Conservation (phyloP, 2,888 invertebrate species). For the Omphaloscelis lunosa region DNA sequence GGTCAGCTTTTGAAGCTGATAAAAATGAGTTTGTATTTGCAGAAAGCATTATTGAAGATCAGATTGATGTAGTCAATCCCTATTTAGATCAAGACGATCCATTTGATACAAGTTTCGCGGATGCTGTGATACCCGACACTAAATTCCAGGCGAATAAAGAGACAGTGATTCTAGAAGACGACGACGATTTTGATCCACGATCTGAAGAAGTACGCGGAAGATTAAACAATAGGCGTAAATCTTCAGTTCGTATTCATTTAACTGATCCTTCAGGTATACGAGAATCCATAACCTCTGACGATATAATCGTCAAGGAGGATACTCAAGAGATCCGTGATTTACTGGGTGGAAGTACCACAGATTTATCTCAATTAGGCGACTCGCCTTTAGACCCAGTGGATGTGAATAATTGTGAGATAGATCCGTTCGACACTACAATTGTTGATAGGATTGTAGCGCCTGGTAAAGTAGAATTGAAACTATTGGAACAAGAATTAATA, state of each 20-base stretch:
- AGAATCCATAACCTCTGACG: slow-evolving; percentile 90
- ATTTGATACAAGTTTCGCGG: slow-evolving; percentile 96
- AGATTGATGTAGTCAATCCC: slow-evolving; percentile 84
- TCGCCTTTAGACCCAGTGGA: slow-evolving; percentile 92
- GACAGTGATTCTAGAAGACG: slow-evolving; percentile 84
- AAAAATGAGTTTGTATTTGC: slow-evolving; percentile 87
- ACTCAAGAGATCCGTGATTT: slow-evolving; percentile 91
- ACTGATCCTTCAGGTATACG: slow-evolving; percentile 92
- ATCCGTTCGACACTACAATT: slow-evolving; percentile 96
- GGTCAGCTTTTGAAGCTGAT: slow-evolving; percentile 92
- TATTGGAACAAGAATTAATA: slow-evolving; percentile 94
- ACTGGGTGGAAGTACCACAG: slow-evolving; percentile 94
- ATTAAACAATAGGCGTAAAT: slow-evolving; percentile 87
- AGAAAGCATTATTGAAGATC: slow-evolving; percentile 86
- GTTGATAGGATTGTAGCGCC: slow-evolving; percentile 93
- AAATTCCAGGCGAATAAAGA: slow-evolving; percentile 84
- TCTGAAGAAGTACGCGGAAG: slow-evolving; percentile 89
- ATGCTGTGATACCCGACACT: slow-evolving; percentile 92
- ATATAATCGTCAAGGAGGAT: slow-evolving; percentile 84
- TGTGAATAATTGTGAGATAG: slow-evolving; percentile 91
- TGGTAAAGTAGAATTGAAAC: slow-evolving; percentile 94
- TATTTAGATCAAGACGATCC: slow-evolving; percentile 93
- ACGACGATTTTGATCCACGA: slow-evolving; percentile 92
- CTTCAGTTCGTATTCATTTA: slow-evolving; percentile 91
- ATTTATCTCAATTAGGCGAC: slow-evolving; percentile 93